These are phyloP conservation scores for Butorides virescens DNA, from an alignment of 2,113 vertebrate species.

Conservation along the genomic window DNA sequence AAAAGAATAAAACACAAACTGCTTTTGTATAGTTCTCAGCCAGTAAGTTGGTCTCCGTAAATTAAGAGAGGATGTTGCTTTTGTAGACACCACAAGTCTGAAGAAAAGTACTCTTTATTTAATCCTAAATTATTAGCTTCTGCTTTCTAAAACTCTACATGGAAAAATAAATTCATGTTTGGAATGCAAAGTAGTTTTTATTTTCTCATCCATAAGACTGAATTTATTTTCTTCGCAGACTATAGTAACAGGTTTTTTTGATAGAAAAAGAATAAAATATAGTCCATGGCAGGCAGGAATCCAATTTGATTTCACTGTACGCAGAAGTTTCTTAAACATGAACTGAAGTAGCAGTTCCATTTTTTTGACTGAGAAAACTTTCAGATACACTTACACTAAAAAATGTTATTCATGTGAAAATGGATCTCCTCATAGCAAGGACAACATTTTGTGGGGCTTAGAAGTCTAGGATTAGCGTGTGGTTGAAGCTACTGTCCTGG, in stretches of 20 bases:
- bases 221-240: neutral
- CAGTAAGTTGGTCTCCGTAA: neutral
- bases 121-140: neutral
- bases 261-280: neutral
- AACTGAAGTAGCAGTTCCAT: neutral
- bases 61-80: neutral
- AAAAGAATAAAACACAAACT: neutral
- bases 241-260: neutral
- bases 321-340: neutral
- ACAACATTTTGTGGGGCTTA: neutral
- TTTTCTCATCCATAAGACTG: neutral
- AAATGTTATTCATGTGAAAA: neutral
- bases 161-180: neutral
- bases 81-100: neutral
- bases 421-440: neutral
- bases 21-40: neutral
- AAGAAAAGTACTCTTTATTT: neutral
- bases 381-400: neutral
- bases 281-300: neutral
- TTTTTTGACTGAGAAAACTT: neutral
- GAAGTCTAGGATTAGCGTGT: neutral
- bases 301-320: neutral
- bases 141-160: neutral
- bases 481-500: neutral
- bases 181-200: neutral